Conservation (phyloP, 2,797 vertebrate species). For the Coendou prehensilis region DNA sequence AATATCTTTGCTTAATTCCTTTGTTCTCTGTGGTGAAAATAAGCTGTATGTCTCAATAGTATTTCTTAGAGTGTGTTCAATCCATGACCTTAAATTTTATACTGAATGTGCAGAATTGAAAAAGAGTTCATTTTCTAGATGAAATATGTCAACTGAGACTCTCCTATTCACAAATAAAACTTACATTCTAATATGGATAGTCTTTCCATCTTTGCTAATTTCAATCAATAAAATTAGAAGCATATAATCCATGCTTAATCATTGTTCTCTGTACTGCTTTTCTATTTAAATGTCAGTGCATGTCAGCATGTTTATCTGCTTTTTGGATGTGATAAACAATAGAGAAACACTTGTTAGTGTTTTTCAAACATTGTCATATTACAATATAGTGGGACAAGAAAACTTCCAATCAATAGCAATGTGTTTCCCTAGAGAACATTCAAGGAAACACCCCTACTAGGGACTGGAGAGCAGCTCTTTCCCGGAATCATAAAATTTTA, state of each 20-base stretch:
- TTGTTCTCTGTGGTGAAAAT: not conserved
- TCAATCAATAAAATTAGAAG: not conserved
- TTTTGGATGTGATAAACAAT: not conserved
- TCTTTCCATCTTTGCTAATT: not conserved
- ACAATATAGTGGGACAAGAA: not conserved
- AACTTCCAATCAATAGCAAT: not conserved
- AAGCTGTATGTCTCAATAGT: not conserved
- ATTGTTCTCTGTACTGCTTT: not conserved
- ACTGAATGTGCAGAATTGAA: not conserved
- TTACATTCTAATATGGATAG: not conserved
- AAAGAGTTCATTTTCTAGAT: not conserved
- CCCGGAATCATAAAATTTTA: not conserved
- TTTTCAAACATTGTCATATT: not conserved
- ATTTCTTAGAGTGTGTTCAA: not conserved
- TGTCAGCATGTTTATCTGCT: not conserved
- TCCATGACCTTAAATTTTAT: not conserved
- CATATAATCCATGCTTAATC: not conserved
- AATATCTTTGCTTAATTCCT: not conserved
- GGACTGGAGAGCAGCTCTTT: not conserved
- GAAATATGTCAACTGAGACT: not conserved
- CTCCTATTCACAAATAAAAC: not conserved
- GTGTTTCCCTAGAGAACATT: not conserved
- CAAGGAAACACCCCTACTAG: not conserved
- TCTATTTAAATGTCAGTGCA: conserved; percentile 9
- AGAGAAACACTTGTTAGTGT: not conserved